phyloP scores from a whole-genome alignment of 2,888 invertebrate species.

The Acanthosoma haemorrhoidale region DNA sequence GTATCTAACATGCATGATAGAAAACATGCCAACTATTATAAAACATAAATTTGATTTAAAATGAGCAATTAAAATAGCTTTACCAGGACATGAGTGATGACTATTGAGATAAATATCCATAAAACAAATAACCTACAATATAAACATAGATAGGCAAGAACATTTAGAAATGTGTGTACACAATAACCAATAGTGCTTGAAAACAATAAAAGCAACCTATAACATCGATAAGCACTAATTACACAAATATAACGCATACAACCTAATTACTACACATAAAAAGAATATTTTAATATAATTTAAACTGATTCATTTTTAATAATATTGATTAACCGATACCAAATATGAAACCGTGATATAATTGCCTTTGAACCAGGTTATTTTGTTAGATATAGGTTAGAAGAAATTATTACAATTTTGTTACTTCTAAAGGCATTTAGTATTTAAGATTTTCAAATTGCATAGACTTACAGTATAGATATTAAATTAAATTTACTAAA shows the following conservation, averaged over 20 bases:
- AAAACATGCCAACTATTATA: conserved; percentile 22
- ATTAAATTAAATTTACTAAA: conserved; percentile 16
- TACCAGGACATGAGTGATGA: conserved; percentile 7
- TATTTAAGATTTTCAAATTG: conserved; percentile 18
- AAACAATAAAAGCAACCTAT: conserved; percentile 31
- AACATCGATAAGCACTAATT: conserved; percentile 31
- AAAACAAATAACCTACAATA: conserved; percentile 21
- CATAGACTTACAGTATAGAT: conserved; percentile 4
- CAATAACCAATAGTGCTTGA: conserved; percentile 27
- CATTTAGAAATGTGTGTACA: conserved; percentile 27
- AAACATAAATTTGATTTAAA: conserved; percentile 4
- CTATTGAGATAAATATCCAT: conserved; percentile 13
- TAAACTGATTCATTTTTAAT: neutral
- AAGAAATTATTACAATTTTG: conserved; percentile 22
- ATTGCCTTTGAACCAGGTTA: conserved; percentile 24
- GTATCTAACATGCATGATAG: conserved; percentile 28
- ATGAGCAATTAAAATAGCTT: conserved; percentile 16
- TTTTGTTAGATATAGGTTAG: conserved; percentile 26
- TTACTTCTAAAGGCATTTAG: conserved; percentile 27
- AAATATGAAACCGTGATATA: neutral
- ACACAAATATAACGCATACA: conserved; percentile 32
- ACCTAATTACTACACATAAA: conserved; percentile 19
- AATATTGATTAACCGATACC: conserved; percentile 23
- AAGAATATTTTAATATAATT: neutral
- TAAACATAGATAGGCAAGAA: conserved; percentile 21